Conservation (phyloP, 2,797 vertebrate genomes). For the Crocodylus rhombifer region DNA sequence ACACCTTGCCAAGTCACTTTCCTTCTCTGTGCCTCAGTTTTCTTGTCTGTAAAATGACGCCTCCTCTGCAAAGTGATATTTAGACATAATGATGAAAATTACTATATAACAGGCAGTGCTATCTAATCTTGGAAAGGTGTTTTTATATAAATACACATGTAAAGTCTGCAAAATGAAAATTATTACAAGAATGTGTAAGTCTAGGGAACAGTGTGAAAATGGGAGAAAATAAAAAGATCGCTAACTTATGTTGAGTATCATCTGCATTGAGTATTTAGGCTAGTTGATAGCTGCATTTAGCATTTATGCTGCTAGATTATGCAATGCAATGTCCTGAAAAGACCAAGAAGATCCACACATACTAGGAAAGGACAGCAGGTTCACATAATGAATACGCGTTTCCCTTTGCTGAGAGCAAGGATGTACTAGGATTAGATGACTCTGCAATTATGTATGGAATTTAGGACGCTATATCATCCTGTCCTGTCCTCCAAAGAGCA, state of each 20-base stretch:
- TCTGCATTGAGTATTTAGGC: background rate
- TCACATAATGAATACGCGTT: background rate
- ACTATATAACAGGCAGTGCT: background rate
- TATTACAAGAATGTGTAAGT: background rate
- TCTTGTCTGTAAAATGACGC: background rate
- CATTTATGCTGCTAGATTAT: background rate
- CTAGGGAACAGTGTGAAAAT: background rate
- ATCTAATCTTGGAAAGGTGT: background rate
- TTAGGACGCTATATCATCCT: background rate
- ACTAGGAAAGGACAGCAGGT: background rate
- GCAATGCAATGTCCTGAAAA: background rate
- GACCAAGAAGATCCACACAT: background rate
- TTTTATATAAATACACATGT: background rate
- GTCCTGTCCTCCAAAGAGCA: conserved; percentile 6
- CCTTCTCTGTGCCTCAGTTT: background rate
- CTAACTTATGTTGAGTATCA: background rate
- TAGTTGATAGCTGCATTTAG: background rate
- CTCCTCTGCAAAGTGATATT: background rate
- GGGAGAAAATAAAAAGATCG: background rate
- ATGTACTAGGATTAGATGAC: background rate
- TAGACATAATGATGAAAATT: background rate
- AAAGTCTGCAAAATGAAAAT: background rate
- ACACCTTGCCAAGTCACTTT: background rate
- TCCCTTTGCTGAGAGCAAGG: background rate
- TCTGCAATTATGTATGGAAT: conserved; percentile 13